phyloP scores from a whole-genome alignment of 2,888 invertebrate species.

The Phragmatobia fuliginosa region DNA sequence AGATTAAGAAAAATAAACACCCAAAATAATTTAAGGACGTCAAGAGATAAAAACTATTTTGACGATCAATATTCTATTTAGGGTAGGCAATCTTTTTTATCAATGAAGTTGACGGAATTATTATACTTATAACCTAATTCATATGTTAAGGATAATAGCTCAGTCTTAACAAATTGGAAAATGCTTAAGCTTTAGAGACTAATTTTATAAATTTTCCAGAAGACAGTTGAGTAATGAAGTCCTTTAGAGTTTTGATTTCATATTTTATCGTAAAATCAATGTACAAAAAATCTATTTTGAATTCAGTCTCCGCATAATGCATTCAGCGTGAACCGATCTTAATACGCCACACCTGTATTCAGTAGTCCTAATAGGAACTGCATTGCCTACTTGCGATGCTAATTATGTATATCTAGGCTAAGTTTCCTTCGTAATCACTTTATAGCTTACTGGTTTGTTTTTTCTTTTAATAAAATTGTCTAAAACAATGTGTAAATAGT shows the following conservation, averaged over 20 bases:
- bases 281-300: background rate
- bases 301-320: background rate
- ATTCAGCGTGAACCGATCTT: constrained; percentile 27
- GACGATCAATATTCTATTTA: background rate
- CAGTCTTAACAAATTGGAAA: background rate
- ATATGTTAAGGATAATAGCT: background rate
- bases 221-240: background rate
- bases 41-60: background rate
- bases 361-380: constrained; percentile 56
- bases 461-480: constrained; percentile 64
- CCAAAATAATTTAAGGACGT: background rate
- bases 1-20: too few relatives aligned
- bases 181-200: background rate
- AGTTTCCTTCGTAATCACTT: constrained; percentile 67
- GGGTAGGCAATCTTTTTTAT: background rate
- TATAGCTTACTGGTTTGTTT: constrained; percentile 54
- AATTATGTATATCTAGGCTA: constrained; percentile 72
- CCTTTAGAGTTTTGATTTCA: background rate
- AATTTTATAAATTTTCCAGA: background rate
- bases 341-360: constrained; percentile 42
- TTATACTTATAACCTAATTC: background rate
- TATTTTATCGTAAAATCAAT: background rate
- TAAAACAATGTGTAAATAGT: constrained; percentile 63
- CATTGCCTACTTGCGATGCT: constrained; percentile 77
- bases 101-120: background rate